These are phyloP conservation scores for Nannobrachium achirus DNA, from an alignment of 2,113 vertebrate genomes.

Conservation along the genomic window DNA sequence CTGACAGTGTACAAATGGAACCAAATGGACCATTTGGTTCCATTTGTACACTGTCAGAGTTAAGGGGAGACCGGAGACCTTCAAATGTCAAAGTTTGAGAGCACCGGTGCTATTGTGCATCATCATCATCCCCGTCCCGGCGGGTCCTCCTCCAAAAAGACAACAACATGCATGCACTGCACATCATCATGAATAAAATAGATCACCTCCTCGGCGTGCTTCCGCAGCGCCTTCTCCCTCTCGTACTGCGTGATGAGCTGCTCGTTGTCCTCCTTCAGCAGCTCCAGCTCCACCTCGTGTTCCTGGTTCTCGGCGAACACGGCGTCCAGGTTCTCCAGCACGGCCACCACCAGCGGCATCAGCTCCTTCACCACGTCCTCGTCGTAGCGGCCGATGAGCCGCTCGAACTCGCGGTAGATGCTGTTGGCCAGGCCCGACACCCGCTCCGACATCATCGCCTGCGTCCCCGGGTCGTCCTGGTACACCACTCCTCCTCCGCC, in stretches of 20 bases:
- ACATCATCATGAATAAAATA: too few species aligned
- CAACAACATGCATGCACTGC: too few species aligned
- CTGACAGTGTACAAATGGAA: too few species aligned
- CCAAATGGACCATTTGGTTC: too few species aligned
- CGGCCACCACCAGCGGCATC: conserved; percentile 96
- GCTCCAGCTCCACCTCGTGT: conserved; percentile 94
- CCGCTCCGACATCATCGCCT: conserved; percentile 95
- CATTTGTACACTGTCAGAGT: too few species aligned
- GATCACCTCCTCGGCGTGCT: conserved; percentile 91
- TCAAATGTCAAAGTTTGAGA: background rate
- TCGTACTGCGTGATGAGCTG: conserved; percentile 95
- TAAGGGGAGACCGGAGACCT: background rate
- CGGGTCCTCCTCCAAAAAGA: too few species aligned
- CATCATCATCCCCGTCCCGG: too few species aligned
- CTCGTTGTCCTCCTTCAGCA: conserved; percentile 94
- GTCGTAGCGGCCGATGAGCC: conserved; percentile 94
- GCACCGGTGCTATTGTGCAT: too few species aligned
- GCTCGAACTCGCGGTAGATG: conserved; percentile 97
- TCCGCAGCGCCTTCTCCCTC: conserved; percentile 92
- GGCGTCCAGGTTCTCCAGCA: conserved; percentile 96
- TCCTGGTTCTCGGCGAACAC: conserved; percentile 97
- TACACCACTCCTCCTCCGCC: conserved; percentile 91
- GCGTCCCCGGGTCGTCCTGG: conserved; percentile 95
- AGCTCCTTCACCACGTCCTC: conserved; percentile 97
- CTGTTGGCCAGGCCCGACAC: conserved; percentile 96